Base-by-base conservation (phyloP, 1,140 invertebrate genomes). In the Drosophila bocki region DNA sequence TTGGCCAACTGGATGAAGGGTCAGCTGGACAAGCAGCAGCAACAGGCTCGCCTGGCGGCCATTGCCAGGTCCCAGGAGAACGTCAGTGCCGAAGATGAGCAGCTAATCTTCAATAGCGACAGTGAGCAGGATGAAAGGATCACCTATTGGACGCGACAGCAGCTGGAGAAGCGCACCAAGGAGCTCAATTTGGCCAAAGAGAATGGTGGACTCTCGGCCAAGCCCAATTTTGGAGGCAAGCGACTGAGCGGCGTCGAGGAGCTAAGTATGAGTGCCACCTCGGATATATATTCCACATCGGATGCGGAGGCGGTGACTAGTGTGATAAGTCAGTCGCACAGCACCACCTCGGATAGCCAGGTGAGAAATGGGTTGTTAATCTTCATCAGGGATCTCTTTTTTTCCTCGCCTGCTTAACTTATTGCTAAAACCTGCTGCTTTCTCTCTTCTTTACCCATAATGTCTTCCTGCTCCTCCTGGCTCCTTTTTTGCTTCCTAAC, bases 141-240 rank as follows among this genome's bases (percentile, higher is more conserved):
- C 35, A 95, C 95, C 58, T 94, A 95, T 56, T 97, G 96, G 96
- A 96, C 96, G 45, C 93, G 95, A 22, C 95, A 96, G 84, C 95
- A 95, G 87, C 84, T 96, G 69, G 93, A 95, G 74, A 95, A 95
- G 75, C 93, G 95, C 56, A 95, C 95, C 17, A 94, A 95, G 86
- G 95, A 96, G 87, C 86, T 96, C n/a, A 94, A 95, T 64, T 84
- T 95, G 64, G 63, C 82, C 79, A 87, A 86, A 22, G 93, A 88
- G 78, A 84, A 94, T 91, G 85, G 84, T 7, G 64, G 58, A 7
- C 76, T 84, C 2, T 92, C 92, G 11, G 93, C 93, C 45, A 84
- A 92, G 44, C 93, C 93, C 26, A 91, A 93, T 54, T 87, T 91
- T 7, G 92, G 80, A 1, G 83, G 91, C 7, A 90, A 92, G 41